phyloP scores from a whole-genome alignment of 2,113 vertebrate species.

The Otocyon megalotis region DNA sequence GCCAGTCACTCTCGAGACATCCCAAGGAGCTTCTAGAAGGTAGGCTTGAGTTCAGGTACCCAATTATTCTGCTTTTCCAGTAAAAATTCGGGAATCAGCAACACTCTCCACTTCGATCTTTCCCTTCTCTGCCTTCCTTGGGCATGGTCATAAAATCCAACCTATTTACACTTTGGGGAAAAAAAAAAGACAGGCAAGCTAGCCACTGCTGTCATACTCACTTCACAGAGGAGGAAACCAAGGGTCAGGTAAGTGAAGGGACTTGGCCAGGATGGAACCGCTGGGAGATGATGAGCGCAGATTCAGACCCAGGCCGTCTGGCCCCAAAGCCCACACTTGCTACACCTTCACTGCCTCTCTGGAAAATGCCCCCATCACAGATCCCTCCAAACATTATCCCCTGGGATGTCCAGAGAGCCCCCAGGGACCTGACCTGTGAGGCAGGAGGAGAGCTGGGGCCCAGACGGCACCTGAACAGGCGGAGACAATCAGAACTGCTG shows the following conservation, averaged over 20 bases:
- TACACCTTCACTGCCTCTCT: not conserved
- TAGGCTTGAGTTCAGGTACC: not conserved
- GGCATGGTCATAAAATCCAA: not conserved
- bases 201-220: not conserved
- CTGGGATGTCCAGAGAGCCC: rapidly evolving
- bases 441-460: not conserved
- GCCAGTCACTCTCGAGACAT: not conserved
- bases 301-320: not conserved
- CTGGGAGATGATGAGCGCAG: not conserved
- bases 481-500: not conserved
- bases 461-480: not conserved
- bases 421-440: not conserved
- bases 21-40: not conserved
- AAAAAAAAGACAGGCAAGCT: not conserved
- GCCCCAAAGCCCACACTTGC: not conserved
- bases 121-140: not conserved
- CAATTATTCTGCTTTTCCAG: not conserved
- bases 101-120: not conserved
- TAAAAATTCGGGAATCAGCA: not conserved
- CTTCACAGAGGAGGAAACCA: not conserved
- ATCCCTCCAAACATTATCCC: not conserved
- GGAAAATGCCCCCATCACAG: not conserved
- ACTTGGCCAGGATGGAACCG: not conserved
- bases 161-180: too few relatives aligned
- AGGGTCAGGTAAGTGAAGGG: not conserved